Evolutionary conservation across 2,888 invertebrate species (phyloP).

Genomic region (Dryocosmus kuriphilus): DNA sequence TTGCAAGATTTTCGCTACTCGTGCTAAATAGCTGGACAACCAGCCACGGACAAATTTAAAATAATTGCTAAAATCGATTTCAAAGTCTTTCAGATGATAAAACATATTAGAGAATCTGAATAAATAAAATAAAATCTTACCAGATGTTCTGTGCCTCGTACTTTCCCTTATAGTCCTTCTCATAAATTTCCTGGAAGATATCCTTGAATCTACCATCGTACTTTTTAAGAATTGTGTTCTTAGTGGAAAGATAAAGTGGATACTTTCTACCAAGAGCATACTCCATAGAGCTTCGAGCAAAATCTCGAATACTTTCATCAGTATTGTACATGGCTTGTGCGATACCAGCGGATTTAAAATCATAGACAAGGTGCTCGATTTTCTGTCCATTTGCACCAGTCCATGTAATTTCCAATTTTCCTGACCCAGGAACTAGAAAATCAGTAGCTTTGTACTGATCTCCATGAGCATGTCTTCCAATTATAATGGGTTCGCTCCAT

Average conservation of each 20-base stretch:
- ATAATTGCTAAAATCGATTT: too few species aligned
- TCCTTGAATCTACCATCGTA: constrained; percentile 98
- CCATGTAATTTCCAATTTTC: constrained; percentile 91
- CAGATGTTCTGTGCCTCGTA: constrained; percentile 93
- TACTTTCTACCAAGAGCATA: constrained; percentile 91
- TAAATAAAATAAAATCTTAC: constrained; percentile 70
- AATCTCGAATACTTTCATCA: constrained; percentile 94
- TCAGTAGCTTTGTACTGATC: constrained; percentile 99
- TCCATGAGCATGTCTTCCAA: constrained; percentile 98
- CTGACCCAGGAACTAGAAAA: constrained; percentile 94
- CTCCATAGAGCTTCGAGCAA: constrained; percentile 96
- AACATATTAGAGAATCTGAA: not conserved
- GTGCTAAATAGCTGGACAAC: too few species aligned
- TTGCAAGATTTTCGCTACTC: too few species aligned
- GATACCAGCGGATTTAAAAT: constrained; percentile 93
- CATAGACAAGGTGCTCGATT: constrained; percentile 88
- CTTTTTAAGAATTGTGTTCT: constrained; percentile 97
- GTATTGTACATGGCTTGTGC: constrained; percentile 98
- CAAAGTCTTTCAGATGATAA: not conserved
- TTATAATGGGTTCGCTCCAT: constrained; percentile 98
- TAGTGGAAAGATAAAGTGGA: constrained; percentile 96
- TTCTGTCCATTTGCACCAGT: constrained; percentile 83
- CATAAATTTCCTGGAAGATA: constrained; percentile 97
- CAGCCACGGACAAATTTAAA: too few species aligned
- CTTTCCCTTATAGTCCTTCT: constrained; percentile 89